These are phyloP conservation scores for Danio albolineatus DNA, from an alignment of 2,797 vertebrate genomes.

Conservation along the genomic window DNA sequence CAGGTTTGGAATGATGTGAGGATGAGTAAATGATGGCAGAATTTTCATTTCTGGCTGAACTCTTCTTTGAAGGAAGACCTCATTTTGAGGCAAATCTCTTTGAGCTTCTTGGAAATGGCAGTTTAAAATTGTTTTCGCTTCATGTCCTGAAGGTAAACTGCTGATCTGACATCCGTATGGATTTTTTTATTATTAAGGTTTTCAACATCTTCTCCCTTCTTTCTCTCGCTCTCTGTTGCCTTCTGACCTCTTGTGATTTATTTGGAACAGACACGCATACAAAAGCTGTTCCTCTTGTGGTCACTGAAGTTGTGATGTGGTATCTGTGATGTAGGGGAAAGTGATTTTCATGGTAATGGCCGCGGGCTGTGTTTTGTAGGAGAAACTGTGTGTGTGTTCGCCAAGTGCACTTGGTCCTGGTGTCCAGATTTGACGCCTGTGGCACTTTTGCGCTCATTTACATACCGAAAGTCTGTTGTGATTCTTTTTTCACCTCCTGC, in stretches of 20 bases:
- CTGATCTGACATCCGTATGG: constrained; percentile 12
- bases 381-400: constrained; percentile 35
- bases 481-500: constrained; percentile 24
- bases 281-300: constrained; percentile 53
- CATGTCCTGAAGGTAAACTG: constrained; percentile 27
- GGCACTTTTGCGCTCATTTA: constrained; percentile 42
- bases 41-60: neutral
- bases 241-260: constrained; percentile 21
- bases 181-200: constrained; percentile 23
- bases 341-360: constrained; percentile 30
- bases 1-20: neutral
- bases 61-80: constrained; percentile 22
- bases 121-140: constrained; percentile 37
- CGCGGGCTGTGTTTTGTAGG: constrained; percentile 45
- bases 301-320: constrained; percentile 49
- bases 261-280: neutral
- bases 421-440: constrained; percentile 53
- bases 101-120: constrained; percentile 46
- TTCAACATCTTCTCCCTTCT: neutral
- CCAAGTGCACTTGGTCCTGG: constrained; percentile 46
- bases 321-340: constrained; percentile 30
- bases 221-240: neutral
- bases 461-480: constrained; percentile 41
- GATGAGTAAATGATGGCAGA: neutral
- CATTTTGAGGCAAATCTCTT: constrained; percentile 38